Evolutionary conservation across 2,888 invertebrate species (phyloP).

Genomic region (Drosophila mettleri): DNA sequence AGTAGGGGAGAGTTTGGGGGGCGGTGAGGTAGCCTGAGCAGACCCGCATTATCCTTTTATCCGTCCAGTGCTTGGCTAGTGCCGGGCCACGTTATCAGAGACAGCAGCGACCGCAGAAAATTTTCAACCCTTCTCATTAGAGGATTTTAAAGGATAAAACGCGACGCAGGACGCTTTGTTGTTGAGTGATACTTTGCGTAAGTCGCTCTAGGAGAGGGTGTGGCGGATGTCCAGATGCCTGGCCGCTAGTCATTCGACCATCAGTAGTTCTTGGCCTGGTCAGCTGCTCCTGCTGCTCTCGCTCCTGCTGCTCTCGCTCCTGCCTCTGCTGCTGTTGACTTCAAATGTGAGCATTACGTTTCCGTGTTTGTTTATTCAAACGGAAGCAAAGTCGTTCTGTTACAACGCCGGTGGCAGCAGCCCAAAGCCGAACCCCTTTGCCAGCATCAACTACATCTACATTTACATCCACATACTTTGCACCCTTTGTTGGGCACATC

Average conservation of each 20-base stretch:
- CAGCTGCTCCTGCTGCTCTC: slow-evolving; percentile 17
- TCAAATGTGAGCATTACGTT: slow-evolving; percentile 74
- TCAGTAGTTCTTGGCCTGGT: slow-evolving; percentile 62
- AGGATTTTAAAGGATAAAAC: slow-evolving; percentile 82
- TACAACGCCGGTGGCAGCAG: slow-evolving; percentile 71
- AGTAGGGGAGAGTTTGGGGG: background rate
- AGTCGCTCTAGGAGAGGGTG: slow-evolving; percentile 12
- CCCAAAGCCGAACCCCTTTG: slow-evolving; percentile 30
- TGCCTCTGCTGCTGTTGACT: slow-evolving; percentile 27
- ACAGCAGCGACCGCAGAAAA: slow-evolving; percentile 74
- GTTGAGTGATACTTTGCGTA: slow-evolving; percentile 75
- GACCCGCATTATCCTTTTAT: slow-evolving; percentile 83
- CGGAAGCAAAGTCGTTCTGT: slow-evolving; percentile 81
- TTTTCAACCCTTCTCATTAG: slow-evolving; percentile 83
- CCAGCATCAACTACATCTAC: slow-evolving; percentile 35
- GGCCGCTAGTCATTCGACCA: slow-evolving; percentile 63
- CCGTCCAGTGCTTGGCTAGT: slow-evolving; percentile 67
- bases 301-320: background rate
- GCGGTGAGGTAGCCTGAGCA: slow-evolving; percentile 10
- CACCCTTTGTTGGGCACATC: slow-evolving; percentile 75
- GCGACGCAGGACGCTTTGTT: slow-evolving; percentile 70
- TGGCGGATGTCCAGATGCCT: slow-evolving; percentile 10
- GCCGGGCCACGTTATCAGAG: slow-evolving; percentile 75
- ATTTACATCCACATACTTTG: slow-evolving; percentile 67
- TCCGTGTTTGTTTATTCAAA: slow-evolving; percentile 82